phyloP scores from a whole-genome alignment of 2,797 vertebrate genomes.

The Darevskia nairensis region DNA sequence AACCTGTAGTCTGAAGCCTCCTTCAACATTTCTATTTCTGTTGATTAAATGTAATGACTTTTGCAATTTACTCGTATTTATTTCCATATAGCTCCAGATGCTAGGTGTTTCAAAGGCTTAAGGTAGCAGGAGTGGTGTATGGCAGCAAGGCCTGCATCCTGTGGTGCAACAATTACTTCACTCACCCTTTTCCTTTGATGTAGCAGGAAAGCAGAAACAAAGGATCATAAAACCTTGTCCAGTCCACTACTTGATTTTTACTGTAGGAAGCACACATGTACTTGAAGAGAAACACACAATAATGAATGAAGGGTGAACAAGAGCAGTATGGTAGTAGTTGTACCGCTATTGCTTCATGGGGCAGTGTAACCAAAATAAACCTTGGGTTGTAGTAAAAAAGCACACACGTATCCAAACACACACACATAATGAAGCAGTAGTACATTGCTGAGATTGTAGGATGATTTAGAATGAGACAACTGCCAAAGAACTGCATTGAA shows the following conservation, averaged over 20 bases:
- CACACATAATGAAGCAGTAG: constrained; percentile 2
- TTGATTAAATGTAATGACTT: background rate
- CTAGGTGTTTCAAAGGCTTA: background rate
- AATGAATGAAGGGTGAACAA: constrained; percentile 4
- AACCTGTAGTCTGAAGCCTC: constrained; percentile 4
- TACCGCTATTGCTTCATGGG: background rate
- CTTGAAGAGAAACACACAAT: constrained; percentile 1
- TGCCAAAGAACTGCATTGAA: constrained; percentile 24
- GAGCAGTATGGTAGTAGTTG: background rate
- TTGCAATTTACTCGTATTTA: constrained; percentile 1
- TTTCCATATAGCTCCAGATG: background rate
- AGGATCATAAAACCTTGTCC: background rate
- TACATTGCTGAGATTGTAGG: background rate
- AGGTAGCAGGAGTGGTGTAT: background rate
- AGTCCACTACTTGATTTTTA: background rate
- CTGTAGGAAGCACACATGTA: background rate
- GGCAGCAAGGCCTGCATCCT: background rate
- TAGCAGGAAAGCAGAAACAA: background rate
- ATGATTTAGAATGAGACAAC: constrained; percentile 39
- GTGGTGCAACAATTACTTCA: background rate
- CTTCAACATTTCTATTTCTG: background rate
- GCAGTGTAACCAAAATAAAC: background rate
- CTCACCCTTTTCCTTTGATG: constrained; percentile 3
- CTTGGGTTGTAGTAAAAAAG: background rate
- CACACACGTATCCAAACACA: background rate